Evolutionary conservation across 2,888 invertebrate genomes (phyloP).

Genomic region (Sinotaia quadrata): DNA sequence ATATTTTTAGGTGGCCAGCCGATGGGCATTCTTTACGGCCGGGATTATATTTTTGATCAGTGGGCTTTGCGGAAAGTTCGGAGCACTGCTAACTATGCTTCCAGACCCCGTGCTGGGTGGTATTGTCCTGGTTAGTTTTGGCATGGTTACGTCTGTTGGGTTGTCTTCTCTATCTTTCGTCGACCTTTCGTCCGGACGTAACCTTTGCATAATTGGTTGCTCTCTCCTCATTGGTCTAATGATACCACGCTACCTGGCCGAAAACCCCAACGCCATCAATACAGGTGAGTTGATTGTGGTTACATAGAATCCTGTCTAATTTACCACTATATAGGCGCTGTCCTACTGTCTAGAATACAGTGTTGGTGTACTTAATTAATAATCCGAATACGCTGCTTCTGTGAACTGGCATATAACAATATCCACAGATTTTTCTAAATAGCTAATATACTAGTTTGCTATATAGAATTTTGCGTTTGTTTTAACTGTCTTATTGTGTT

Average conservation of each 20-base stretch:
- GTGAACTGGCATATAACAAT: no score
- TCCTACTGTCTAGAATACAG: not conserved
- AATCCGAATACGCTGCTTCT: no score
- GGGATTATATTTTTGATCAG: conserved; percentile 72
- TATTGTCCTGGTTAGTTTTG: conserved; percentile 67
- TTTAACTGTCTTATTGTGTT: no score
- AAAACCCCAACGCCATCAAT: conserved; percentile 50
- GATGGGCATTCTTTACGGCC: conserved; percentile 71
- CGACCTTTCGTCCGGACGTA: conserved; percentile 85
- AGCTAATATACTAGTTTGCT: no score
- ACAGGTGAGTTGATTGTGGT: conserved; percentile 60
- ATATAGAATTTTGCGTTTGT: no score
- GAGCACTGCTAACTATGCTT: conserved; percentile 73
- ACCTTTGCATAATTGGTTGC: conserved; percentile 87
- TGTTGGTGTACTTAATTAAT: no score
- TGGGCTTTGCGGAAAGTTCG: conserved; percentile 73
- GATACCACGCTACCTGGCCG: conserved; percentile 60
- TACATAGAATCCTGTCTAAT: no score
- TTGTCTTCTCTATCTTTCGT: conserved; percentile 73
- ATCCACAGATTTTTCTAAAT: no score
- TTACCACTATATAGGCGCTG: no score
- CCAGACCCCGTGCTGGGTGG: conserved; percentile 74
- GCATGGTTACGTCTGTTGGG: conserved; percentile 67
- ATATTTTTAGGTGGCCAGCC: conserved; percentile 73
- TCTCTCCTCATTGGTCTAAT: conserved; percentile 87